Conservation (phyloP, 1,140 invertebrate species). For the Ostrea edulis region DNA sequence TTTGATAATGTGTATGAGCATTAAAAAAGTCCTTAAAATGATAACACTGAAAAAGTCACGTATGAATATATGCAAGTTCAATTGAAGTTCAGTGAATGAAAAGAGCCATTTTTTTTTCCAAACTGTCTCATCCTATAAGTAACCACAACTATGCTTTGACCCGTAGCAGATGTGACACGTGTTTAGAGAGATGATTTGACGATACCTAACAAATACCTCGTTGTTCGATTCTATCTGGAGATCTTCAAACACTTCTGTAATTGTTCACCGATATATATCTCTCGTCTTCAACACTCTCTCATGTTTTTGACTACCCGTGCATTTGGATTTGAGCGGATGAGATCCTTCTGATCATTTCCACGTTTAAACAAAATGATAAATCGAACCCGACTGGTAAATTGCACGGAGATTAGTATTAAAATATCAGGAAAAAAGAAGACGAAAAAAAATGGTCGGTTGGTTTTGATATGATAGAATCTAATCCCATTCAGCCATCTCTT, state of each 20-base stretch:
- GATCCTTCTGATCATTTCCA: conserved; percentile 16
- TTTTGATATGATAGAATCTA: not conserved
- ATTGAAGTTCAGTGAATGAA: no score
- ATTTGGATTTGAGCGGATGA: not conserved
- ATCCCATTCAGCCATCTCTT: not conserved
- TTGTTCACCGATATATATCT: not conserved
- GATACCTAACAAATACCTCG: not conserved
- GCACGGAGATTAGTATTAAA: not conserved
- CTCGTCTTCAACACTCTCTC: not conserved
- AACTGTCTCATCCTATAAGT: not conserved
- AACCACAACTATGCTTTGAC: not conserved
- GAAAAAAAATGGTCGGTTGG: not conserved
- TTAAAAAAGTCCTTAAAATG: no score
- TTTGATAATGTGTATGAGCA: no score
- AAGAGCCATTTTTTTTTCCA: not conserved
- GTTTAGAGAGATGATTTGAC: not conserved
- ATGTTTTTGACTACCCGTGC: not conserved
- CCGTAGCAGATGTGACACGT: not conserved
- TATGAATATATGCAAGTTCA: no score
- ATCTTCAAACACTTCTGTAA: not conserved
- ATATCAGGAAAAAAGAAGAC: not conserved
- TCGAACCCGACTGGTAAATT: conserved; percentile 5
- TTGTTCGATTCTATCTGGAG: not conserved
- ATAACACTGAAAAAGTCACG: no score
- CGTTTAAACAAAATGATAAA: not conserved